Percentiles rank a stretch among this genome's conserved stretches.
Evolutionary conservation across 2,113 vertebrate genomes (phyloP).

Genomic region (Melanostigma gelatinosum): DNA sequence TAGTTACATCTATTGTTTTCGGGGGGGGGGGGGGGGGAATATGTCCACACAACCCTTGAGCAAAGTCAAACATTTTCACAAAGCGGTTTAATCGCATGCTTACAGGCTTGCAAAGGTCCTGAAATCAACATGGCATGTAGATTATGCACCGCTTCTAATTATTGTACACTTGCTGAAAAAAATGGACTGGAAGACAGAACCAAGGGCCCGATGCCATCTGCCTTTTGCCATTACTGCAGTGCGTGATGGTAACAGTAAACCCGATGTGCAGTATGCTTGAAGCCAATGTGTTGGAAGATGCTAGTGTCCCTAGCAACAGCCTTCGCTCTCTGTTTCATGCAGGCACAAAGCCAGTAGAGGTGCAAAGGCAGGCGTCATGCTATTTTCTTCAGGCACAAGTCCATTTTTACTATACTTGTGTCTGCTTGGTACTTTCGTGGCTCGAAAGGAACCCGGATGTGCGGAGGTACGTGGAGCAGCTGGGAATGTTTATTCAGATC

Average conservation of each 20-base stretch:
- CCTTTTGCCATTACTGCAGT: constrained; percentile 43
- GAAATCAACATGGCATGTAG: constrained; percentile 54
- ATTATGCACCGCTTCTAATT: constrained; percentile 57
- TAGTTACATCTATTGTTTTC: constrained; percentile 29
- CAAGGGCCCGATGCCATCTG: constrained; percentile 57
- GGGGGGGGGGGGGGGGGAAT: neutral
- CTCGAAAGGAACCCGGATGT: constrained; percentile 34
- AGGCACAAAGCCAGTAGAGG: constrained; percentile 26
- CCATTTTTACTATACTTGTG: constrained; percentile 35
- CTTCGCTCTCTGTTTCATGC: constrained; percentile 24
- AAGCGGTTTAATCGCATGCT: constrained; percentile 56
- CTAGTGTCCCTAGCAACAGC: constrained; percentile 17
- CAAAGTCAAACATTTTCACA: constrained; percentile 68
- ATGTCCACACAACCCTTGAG: constrained; percentile 49
- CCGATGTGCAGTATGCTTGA: constrained; percentile 20
- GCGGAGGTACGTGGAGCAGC: constrained; percentile 49
- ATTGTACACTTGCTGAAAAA: constrained; percentile 43
- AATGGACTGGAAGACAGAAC: constrained; percentile 45
- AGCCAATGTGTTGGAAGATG: constrained; percentile 37
- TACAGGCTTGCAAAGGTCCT: constrained; percentile 49
- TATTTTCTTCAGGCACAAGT: constrained; percentile 49
- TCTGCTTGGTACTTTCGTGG: constrained; percentile 12
- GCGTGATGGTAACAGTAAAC: constrained; percentile 31
- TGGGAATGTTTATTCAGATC: constrained; percentile 69
- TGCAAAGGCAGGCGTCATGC: constrained; percentile 61